phyloP scores from a whole-genome alignment of 2,888 invertebrate species.

The Gymnocheta viridis region DNA sequence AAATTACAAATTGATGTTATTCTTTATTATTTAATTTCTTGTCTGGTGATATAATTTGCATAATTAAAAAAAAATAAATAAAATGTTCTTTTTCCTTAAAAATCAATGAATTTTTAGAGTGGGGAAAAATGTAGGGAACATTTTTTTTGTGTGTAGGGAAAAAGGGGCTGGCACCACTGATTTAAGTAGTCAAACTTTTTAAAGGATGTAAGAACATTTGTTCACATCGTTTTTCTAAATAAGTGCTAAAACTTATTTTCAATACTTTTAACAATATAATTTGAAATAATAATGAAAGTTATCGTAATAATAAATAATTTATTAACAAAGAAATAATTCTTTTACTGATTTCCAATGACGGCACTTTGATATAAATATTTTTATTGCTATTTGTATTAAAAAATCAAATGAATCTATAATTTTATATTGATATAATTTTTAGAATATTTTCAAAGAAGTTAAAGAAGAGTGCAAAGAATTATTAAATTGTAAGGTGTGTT shows the following conservation, averaged over 20 bases:
- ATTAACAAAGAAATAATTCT: background rate
- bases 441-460: background rate
- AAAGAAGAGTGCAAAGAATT: background rate
- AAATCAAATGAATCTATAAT: constrained; percentile 7
- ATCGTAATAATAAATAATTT: background rate
- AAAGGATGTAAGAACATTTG: background rate
- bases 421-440: constrained; percentile 3
- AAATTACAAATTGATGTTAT: no score
- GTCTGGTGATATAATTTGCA: no score
- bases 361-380: background rate
- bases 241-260: background rate
- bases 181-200: no score
- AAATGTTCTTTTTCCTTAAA: no score
- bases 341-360: constrained; percentile 4
- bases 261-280: background rate
- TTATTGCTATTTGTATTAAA: background rate
- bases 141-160: no score
- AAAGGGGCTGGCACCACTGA: no score
- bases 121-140: no score
- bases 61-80: no score
- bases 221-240: background rate
- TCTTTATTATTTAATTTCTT: no score
- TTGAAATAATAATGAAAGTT: constrained; percentile 13
- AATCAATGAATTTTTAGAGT: no score
- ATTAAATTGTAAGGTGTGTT: constrained; percentile 39